Percentiles rank a stretch among this genome's conserved stretches.
Evolutionary conservation across 2,888 invertebrate genomes (phyloP).

Genomic region (Autographa pulchrina): DNA sequence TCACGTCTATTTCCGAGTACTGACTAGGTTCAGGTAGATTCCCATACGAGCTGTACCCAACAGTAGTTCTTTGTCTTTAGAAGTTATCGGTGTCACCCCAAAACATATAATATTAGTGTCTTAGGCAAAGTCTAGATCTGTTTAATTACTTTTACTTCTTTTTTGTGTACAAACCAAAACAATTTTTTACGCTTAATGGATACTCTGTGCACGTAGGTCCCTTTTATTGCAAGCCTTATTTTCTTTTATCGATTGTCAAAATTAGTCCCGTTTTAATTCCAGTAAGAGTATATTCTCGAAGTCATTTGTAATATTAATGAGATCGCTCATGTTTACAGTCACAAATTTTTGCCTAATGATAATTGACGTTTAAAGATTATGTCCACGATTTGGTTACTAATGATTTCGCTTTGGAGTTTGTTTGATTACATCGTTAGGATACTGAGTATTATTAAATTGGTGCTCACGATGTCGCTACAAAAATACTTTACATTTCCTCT

Average conservation of each 20-base stretch:
- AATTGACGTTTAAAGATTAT: constrained; percentile 45
- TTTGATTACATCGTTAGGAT: constrained; percentile 43
- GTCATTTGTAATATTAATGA: not conserved
- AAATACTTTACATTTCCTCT: not conserved
- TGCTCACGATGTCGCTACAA: constrained; percentile 9
- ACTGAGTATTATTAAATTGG: constrained; percentile 41
- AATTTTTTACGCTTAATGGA: too few relatives aligned
- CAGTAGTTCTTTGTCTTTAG: not conserved
- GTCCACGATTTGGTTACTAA: constrained; percentile 27
- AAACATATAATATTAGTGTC: too few relatives aligned
- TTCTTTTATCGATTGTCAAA: not conserved
- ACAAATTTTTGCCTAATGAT: constrained; percentile 42
- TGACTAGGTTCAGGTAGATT: constrained; percentile 21
- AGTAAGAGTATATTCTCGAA: not conserved
- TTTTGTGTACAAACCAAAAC: too few relatives aligned
- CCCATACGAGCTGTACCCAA: constrained; percentile 27
- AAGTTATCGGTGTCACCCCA: too few relatives aligned
- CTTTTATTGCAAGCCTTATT: not conserved
- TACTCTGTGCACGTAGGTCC: too few relatives aligned
- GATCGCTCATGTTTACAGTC: constrained; percentile 21
- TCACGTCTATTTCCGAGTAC: constrained; percentile 63
- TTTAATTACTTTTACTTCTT: too few relatives aligned
- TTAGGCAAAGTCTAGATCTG: too few relatives aligned
- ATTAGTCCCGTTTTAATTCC: not conserved
- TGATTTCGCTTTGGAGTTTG: constrained; percentile 33